These are phyloP conservation scores for Clivina fossor DNA, from an alignment of 2,888 invertebrate genomes.

Conservation along the genomic window DNA sequence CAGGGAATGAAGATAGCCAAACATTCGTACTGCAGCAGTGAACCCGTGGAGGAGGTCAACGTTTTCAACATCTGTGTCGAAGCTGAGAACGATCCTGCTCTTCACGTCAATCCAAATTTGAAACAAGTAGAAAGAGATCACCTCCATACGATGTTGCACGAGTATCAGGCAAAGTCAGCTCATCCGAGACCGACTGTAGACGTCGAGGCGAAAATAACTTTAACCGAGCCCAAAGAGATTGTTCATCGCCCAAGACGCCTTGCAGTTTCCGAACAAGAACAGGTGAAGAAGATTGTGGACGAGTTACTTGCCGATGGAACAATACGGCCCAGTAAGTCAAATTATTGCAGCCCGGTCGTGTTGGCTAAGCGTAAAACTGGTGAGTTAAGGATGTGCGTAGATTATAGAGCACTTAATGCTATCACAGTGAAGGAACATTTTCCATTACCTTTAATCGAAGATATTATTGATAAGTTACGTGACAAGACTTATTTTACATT, in stretches of 20 bases:
- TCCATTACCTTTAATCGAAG: conserved; percentile 39
- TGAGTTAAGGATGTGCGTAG: no score
- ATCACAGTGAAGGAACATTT: conserved; percentile 35
- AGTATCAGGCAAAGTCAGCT: no score
- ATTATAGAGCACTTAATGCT: conserved; percentile 36
- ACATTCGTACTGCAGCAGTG: background rate
- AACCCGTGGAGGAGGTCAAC: background rate
- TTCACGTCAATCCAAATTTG: no score
- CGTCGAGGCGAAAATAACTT: background rate
- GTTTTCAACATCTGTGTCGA: background rate
- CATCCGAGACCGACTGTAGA: background rate
- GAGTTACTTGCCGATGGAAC: conserved; percentile 27
- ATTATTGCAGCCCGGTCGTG: conserved; percentile 34
- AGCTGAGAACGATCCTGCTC: no score
- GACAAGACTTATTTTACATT: conserved; percentile 37
- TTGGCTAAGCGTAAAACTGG: conserved; percentile 35
- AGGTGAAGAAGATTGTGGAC: conserved; percentile 29
- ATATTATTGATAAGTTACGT: conserved; percentile 35
- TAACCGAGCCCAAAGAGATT: background rate
- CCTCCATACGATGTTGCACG: no score
- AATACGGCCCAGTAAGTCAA: conserved; percentile 36
- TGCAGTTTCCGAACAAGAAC: conserved; percentile 23
- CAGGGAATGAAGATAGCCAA: background rate
- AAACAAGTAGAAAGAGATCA: no score
- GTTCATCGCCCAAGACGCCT: conserved; percentile 23